Percentiles rank a stretch among this genome's conserved stretches.
These are phyloP conservation scores for Typhlomys cinereus DNA, from an alignment of 2,113 vertebrate species.

Conservation along the genomic window DNA sequence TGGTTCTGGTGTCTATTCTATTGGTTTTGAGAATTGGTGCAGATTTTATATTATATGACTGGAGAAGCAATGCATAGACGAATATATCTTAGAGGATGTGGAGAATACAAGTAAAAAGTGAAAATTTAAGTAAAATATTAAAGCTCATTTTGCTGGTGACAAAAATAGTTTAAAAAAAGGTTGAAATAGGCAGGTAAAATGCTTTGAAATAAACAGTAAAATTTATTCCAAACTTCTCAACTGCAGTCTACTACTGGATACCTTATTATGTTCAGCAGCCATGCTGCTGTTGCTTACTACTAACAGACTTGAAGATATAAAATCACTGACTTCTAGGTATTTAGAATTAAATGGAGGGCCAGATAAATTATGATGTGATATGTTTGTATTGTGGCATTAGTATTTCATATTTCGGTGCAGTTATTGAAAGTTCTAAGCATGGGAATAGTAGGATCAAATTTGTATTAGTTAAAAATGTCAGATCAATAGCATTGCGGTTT, in stretches of 20 bases:
- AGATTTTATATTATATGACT: not conserved
- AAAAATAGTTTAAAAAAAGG: not conserved
- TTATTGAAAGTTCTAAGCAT: not conserved
- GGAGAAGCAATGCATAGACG: not conserved
- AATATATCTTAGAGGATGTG: not conserved
- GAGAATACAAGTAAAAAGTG: not conserved
- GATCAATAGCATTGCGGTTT: not conserved
- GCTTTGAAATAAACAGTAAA: not conserved
- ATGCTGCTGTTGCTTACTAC: not conserved
- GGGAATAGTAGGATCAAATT: not conserved
- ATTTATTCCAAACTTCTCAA: not conserved
- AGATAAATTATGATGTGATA: not conserved
- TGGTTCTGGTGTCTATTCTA: not conserved
- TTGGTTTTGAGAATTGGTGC: not conserved
- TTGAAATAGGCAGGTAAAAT: not conserved
- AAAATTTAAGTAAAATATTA: slow-evolving; percentile 25
- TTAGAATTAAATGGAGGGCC: not conserved
- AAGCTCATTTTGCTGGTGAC: slow-evolving; percentile 10
- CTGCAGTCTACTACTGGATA: not conserved
- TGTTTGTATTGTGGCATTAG: not conserved
- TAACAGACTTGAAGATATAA: not conserved
- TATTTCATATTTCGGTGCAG: not conserved
- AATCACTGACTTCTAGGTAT: not conserved
- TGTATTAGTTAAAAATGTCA: not conserved
- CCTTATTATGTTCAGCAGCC: not conserved